Conservation (phyloP, 1,140 invertebrate species). For the Atta texana region DNA sequence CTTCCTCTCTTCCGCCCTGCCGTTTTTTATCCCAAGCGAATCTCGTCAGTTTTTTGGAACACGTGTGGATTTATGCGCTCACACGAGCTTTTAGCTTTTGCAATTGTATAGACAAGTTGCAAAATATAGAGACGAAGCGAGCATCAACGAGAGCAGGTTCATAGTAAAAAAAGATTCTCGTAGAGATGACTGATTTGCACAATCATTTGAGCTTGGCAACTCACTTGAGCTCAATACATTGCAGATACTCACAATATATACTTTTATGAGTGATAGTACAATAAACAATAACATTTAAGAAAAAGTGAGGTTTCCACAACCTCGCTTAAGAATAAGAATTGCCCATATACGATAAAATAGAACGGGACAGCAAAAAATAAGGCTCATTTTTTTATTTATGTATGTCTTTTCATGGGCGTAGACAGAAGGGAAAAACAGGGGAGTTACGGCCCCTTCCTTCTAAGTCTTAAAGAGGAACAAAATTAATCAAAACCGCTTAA, state of each 20-base stretch:
- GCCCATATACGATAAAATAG: neutral
- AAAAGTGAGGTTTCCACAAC: neutral
- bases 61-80: slow-evolving; percentile 42
- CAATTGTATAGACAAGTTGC: slow-evolving; percentile 39
- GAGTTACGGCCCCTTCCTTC: too few relatives aligned
- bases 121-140: slow-evolving; percentile 40
- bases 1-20: neutral
- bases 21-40: slow-evolving; percentile 34
- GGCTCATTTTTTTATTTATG: neutral
- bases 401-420: too few relatives aligned
- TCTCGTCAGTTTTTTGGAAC: slow-evolving; percentile 40
- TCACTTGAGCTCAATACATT: neutral
- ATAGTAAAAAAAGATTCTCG: neutral
- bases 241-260: neutral
- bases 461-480: too few relatives aligned
- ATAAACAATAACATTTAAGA: neutral
- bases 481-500: too few relatives aligned
- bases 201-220: slow-evolving; percentile 1
- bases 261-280: neutral
- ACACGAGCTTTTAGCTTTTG: neutral
- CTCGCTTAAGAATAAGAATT: neutral
- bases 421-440: too few relatives aligned
- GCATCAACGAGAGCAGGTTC: neutral
- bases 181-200: slow-evolving; percentile 1
- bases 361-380: neutral